phyloP scores from a whole-genome alignment of 2,113 vertebrate species.

The Coptodon rendalli region DNA sequence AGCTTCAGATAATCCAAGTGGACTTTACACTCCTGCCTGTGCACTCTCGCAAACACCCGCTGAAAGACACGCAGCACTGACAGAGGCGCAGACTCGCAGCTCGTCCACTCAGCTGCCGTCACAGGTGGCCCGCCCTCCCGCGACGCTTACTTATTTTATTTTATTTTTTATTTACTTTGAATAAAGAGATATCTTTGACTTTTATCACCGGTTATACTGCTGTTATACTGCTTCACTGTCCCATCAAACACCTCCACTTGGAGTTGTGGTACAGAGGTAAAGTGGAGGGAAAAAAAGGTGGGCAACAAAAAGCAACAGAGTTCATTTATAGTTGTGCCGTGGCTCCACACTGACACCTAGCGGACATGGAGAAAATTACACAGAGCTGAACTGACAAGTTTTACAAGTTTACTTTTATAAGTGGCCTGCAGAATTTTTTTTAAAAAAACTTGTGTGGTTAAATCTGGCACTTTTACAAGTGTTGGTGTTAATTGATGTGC shows the following conservation, averaged over 20 bases:
- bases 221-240: background rate
- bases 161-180: background rate
- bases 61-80: background rate
- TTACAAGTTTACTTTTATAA: background rate
- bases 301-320: background rate
- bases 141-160: background rate
- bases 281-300: background rate
- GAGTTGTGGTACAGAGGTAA: background rate
- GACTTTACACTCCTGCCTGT: constrained; percentile 27
- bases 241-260: background rate
- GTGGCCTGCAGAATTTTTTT: background rate
- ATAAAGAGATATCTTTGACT: background rate
- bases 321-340: background rate
- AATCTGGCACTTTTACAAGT: background rate
- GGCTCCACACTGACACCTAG: constrained; percentile 29
- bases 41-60: background rate
- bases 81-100: background rate
- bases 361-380: background rate
- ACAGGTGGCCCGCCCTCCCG: constrained; percentile 52
- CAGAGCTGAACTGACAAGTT: background rate
- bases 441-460: fast-evolving
- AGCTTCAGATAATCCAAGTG: constrained; percentile 10
- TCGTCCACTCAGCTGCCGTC: constrained; percentile 24
- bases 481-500: background rate
- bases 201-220: background rate